Evolutionary conservation across 2,888 invertebrate genomes (phyloP).

Genomic region (Achlya flavicornis): DNA sequence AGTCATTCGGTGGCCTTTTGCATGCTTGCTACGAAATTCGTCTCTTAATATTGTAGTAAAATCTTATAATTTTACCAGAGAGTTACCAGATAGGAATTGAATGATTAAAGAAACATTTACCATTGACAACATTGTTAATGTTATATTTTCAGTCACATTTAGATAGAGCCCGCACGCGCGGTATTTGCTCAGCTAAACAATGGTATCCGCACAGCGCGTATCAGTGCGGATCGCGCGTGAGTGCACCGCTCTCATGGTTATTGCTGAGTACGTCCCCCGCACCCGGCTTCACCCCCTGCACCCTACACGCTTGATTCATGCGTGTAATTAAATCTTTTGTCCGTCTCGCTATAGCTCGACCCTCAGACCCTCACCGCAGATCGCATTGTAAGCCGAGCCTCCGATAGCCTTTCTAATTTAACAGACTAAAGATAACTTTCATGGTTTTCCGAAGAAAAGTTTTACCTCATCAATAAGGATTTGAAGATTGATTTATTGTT

Average conservation of each 20-base stretch:
- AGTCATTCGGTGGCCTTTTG: too few relatives aligned
- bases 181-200: slow-evolving; percentile 60
- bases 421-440: slow-evolving; percentile 53
- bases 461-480: slow-evolving; percentile 64
- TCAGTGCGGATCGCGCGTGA: slow-evolving; percentile 62
- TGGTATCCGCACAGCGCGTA: slow-evolving; percentile 54
- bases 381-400: slow-evolving; percentile 63
- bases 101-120: too few relatives aligned
- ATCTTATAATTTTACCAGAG: too few relatives aligned
- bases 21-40: too few relatives aligned
- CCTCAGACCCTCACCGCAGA: slow-evolving; percentile 54
- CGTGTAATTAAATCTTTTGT: slow-evolving; percentile 84
- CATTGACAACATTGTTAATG: neutral
- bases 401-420: slow-evolving; percentile 67
- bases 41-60: too few relatives aligned
- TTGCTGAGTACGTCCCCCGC: slow-evolving; percentile 52
- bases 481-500: slow-evolving; percentile 58
- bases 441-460: slow-evolving; percentile 48
- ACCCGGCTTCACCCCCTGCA: slow-evolving; percentile 42
- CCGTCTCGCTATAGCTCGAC: slow-evolving; percentile 61
- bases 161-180: slow-evolving; percentile 71
- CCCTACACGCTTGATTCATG: slow-evolving; percentile 77
- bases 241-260: slow-evolving; percentile 64
- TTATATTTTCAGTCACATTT: slow-evolving; percentile 48
- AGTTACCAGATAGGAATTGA: too few relatives aligned